Evolutionary conservation across 2,113 vertebrate species (phyloP).

Genomic region (Lepus europaeus): DNA sequence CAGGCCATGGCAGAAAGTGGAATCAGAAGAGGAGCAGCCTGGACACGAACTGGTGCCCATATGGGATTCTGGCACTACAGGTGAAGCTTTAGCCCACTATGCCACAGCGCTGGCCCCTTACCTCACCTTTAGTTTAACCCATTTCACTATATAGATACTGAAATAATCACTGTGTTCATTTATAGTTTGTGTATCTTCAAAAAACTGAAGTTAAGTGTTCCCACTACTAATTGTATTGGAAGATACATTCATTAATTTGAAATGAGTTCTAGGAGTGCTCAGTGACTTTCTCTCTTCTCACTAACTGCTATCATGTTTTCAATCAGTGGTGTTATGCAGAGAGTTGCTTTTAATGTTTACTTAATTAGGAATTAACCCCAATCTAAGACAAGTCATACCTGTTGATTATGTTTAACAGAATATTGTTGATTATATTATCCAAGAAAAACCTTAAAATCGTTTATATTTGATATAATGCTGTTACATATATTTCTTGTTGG

Average conservation of each 20-base stretch:
- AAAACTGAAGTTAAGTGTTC: background rate
- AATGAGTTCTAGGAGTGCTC: background rate
- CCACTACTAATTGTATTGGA: background rate
- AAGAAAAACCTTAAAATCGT: background rate
- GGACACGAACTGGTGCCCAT: too few species aligned
- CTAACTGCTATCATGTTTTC: conserved; percentile 7
- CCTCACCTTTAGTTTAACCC: background rate
- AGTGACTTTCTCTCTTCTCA: background rate
- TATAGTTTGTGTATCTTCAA: background rate
- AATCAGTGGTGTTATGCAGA: background rate
- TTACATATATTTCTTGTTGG: background rate
- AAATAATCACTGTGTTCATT: background rate
- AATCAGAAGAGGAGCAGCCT: too few species aligned
- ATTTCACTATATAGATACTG: background rate
- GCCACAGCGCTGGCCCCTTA: background rate
- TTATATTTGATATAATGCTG: background rate
- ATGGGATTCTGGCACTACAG: too few species aligned
- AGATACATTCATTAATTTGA: conserved; percentile 28
- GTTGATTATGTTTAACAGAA: conserved; percentile 12
- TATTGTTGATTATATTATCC: background rate
- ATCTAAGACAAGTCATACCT: conserved; percentile 10
- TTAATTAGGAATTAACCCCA: conserved; percentile 1
- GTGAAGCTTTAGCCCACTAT: too few species aligned
- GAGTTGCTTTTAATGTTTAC: conserved; percentile 21
- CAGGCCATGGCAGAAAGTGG: too few species aligned